A percentile compares a stretch with the other conserved stretches of the same genome.
phyloP scores from a whole-genome alignment of 2,113 vertebrate genomes.

The Catharus fuscescens region DNA sequence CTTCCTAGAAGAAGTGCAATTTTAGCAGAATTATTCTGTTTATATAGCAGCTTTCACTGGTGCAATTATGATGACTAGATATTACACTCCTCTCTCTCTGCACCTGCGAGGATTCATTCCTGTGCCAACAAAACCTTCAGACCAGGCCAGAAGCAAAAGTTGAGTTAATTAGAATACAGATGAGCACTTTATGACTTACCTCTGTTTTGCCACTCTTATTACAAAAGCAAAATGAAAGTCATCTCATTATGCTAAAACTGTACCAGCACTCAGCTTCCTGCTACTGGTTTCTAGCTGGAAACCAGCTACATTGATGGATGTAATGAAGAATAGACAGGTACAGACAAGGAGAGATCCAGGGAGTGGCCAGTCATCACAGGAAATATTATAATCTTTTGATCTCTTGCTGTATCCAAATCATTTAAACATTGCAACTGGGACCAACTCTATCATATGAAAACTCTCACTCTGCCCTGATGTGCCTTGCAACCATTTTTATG shows the following conservation, averaged over 20 bases:
- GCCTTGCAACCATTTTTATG: not conserved
- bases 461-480: not conserved
- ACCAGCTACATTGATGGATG: not conserved
- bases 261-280: constrained; percentile 18
- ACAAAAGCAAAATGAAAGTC: constrained; percentile 43
- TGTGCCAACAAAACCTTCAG: constrained; percentile 54
- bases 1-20: constrained; percentile 49
- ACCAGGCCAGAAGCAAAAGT: constrained; percentile 52
- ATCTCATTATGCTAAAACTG: constrained; percentile 33
- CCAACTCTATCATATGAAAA: not conserved
- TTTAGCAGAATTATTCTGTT: constrained; percentile 64
- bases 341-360: constrained; percentile 28
- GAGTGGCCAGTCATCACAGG: constrained; percentile 5
- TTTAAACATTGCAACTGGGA: not conserved
- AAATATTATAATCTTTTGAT: constrained; percentile 39
- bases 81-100: constrained; percentile 35
- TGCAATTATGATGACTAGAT: constrained; percentile 60
- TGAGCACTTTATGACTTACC: constrained; percentile 50
- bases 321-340: constrained; percentile 14
- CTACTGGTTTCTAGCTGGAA: constrained; percentile 45
- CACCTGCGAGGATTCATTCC: constrained; percentile 55
- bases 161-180: constrained; percentile 64
- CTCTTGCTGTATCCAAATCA: constrained; percentile 19
- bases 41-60: constrained; percentile 58
- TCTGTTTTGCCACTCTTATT: constrained; percentile 42